Conservation (phyloP, 1,140 invertebrate species). For the Lysiphlebus fabarum region DNA sequence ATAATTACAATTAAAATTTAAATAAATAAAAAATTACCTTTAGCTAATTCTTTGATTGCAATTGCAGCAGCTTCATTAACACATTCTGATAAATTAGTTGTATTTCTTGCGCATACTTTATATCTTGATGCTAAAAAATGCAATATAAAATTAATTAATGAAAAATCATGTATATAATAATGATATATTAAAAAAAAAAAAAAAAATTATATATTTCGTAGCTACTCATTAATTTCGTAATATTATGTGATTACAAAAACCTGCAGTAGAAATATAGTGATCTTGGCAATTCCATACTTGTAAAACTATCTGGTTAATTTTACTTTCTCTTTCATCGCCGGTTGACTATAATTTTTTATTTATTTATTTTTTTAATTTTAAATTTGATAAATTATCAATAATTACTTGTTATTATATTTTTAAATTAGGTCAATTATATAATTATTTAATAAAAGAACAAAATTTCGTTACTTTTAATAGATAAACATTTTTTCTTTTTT, state of each 20-base stretch:
- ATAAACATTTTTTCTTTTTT: too few relatives aligned
- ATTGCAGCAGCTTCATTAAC: conserved; percentile 21
- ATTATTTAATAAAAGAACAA: too few relatives aligned
- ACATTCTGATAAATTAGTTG: conserved; percentile 31
- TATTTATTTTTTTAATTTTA: too few relatives aligned
- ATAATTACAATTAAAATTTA: conserved; percentile 3
- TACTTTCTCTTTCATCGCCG: conserved; percentile 34
- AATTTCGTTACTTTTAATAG: too few relatives aligned
- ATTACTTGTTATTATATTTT: too few relatives aligned
- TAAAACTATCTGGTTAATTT: not conserved
- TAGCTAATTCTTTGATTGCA: conserved; percentile 29
- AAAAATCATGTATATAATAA: not conserved
- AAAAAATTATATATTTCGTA: not conserved
- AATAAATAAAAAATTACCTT: conserved; percentile 33
- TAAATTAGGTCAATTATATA: too few relatives aligned
- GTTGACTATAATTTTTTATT: too few relatives aligned
- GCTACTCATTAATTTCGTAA: conserved; percentile 1
- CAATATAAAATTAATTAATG: conserved; percentile 8
- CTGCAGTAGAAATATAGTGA: conserved; percentile 17
- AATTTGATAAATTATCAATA: too few relatives aligned
- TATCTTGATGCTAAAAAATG: conserved; percentile 32
- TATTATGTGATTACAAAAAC: conserved; percentile 29
- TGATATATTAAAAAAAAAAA: not conserved
- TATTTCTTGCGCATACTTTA: conserved; percentile 31
- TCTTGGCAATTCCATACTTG: conserved; percentile 1